A percentile compares a stretch with the other conserved stretches of the same genome.
Conservation (phyloP, 2,797 vertebrate genomes). For the Lepus townsendii region DNA sequence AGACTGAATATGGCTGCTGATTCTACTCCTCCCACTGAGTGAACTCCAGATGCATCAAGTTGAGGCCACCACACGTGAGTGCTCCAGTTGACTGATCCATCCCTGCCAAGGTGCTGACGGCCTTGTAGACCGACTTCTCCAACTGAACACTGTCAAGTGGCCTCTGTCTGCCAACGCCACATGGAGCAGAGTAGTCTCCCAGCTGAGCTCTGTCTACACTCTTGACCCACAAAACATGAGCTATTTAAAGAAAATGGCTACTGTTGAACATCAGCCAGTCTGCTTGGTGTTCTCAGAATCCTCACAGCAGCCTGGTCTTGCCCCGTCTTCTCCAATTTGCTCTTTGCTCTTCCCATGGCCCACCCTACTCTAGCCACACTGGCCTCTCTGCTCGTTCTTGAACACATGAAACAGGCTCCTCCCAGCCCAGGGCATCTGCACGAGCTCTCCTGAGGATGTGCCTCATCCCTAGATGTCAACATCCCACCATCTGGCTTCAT, state of each 20-base stretch:
- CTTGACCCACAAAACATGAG: neutral
- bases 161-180: neutral
- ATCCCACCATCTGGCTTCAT: neutral
- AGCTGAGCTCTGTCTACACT: neutral
- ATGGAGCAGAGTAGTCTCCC: neutral
- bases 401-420: neutral
- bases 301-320: neutral
- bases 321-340: neutral
- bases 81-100: fast-evolving
- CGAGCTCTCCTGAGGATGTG: neutral
- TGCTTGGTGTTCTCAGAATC: neutral
- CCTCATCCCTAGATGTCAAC: neutral
- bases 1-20: neutral
- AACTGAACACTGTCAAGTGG: neutral
- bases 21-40: neutral
- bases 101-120: neutral
- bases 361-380: neutral
- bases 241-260: neutral
- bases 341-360: neutral
- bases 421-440: neutral
- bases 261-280: neutral
- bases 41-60: too few species aligned
- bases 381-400: neutral
- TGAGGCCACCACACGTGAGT: neutral
- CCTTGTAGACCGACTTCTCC: neutral